Evolutionary conservation across 1,140 invertebrate species (phyloP), one percentile per base, ranked within the genome.

Genomic region (Cydia splendana): DNA sequence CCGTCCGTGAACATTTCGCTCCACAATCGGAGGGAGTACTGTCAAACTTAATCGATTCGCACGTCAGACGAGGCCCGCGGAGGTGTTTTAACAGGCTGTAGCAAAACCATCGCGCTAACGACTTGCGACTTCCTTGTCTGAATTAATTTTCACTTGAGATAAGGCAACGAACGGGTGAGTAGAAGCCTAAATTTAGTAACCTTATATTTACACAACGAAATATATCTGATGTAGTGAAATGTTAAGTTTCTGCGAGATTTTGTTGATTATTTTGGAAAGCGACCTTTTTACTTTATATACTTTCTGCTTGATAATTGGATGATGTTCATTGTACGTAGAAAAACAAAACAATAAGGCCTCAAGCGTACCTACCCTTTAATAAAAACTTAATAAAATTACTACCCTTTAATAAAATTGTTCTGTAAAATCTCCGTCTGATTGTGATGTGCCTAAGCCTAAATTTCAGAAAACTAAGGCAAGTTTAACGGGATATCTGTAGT

Each of bases 21-120:
- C 80, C 79, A 85, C 84, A 88, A 87, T 87, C 81, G 77, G 78
- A 81, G 76, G 79, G 83, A 85, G 86, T 81, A 85, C 86, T 89
- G 88, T 89, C 88, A 84, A 88, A 91, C 81, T 87, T 88, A 91
- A 92, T 92, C 88, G 87, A 90, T 91, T 88, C 84, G 75, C 80
- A 76, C 79, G 87, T 90, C 85, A 87, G 83, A 81, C 76, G 65
- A 76, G 77, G 76, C 80, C 78, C 79, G 78, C 82, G 80, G 77
- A 80, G 81, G 79, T 82, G 81, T 84, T 79, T 78, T 81, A 83
- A 78, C 78, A 42, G 75, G 74, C 76, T 48, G 74, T 74, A 18
- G 75, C 75, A 53, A 38, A 77, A 79, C 80, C 75, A 81, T 81
- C 80, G 82, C 76, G 75, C 77, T 82, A 82, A 85, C 79, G 81